Base-by-base conservation (phyloP, 2,113 vertebrate genomes). In the Megaleporinus macrocephalus region DNA sequence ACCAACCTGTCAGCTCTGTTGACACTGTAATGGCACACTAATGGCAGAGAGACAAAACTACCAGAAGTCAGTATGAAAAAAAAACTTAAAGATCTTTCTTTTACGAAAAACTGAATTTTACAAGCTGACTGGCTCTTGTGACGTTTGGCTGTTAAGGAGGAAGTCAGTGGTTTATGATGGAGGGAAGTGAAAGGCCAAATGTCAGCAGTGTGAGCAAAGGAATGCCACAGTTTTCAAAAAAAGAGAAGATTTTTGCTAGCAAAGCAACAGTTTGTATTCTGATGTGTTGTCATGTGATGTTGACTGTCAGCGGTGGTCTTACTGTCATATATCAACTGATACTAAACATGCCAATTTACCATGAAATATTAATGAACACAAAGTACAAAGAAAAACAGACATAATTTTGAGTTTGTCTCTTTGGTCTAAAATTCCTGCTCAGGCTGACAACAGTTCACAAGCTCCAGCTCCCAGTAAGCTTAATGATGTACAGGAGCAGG, bases 401-500 rank as follows among this genome's bases (percentile, higher is more conserved):
- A 16, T 79, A 7, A 55, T 57, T 36, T 4, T 26, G 13, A 9
- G 27, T 41, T 12, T 10, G 1, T 69, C 24, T 30, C 18, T 78
- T 33, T 61, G 73, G 11, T 82, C 66, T 66, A 62, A 26, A 61
- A 24, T 51, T 14, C 3, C 29, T 75, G 2, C 20, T 0, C 73
- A 95, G 95, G 93, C 91, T 26, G 87, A 94, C 63, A 0, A 49
- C 11, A 85, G 22, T 73, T 15, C 88, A 36, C 86, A 91, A 76
- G 7, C 86, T 0, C 47, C 87, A 57, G 74, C 89, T 71, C 81
- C 90, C 0, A 33, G 66, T 1, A 93, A 92, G 66, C 10, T 95
- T 0, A 89, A 87, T 79, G 82, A 88, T 5, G 91, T 95, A n/a
- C 95, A 92, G 47, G 89, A 85, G 80, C 95, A 96, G 86, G 93